These are phyloP conservation scores for Hyposoter didymator DNA, from an alignment of 2,888 invertebrate genomes.

Conservation along the genomic window DNA sequence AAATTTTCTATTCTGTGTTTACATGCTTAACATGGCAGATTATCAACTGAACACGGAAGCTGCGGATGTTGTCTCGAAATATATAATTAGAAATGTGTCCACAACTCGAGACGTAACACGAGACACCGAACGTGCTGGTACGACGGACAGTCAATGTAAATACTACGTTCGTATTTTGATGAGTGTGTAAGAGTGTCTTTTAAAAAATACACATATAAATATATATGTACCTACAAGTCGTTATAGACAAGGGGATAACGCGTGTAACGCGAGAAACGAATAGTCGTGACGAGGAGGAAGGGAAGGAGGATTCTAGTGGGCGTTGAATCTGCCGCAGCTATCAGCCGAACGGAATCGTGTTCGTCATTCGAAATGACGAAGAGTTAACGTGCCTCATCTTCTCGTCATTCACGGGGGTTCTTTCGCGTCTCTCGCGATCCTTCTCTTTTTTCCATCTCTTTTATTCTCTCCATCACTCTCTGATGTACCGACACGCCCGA, in stretches of 20 bases:
- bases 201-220: not conserved
- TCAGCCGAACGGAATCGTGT: conserved; percentile 70
- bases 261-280: conserved; percentile 69
- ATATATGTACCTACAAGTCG: conserved; percentile 55
- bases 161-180: conserved; percentile 5
- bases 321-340: conserved; percentile 65
- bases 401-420: conserved; percentile 48
- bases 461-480: conserved; percentile 32
- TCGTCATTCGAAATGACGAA: conserved; percentile 73
- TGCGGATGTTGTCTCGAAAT: conserved; percentile 58
- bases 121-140: conserved; percentile 59
- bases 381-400: conserved; percentile 67
- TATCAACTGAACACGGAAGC: conserved; percentile 44
- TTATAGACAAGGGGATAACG: conserved; percentile 63
- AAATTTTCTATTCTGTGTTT: not conserved
- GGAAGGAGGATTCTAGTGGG: conserved; percentile 66
- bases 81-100: conserved; percentile 67
- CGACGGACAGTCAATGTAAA: conserved; percentile 44
- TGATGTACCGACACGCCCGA: conserved; percentile 49
- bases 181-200: conserved; percentile 20
- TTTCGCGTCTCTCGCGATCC: conserved; percentile 28
- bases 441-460: conserved; percentile 23
- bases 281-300: conserved; percentile 61
- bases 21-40: conserved; percentile 26
- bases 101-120: conserved; percentile 58